Conservation (phyloP, 2,888 invertebrate genomes). For the Patella ulyssiponensis region DNA sequence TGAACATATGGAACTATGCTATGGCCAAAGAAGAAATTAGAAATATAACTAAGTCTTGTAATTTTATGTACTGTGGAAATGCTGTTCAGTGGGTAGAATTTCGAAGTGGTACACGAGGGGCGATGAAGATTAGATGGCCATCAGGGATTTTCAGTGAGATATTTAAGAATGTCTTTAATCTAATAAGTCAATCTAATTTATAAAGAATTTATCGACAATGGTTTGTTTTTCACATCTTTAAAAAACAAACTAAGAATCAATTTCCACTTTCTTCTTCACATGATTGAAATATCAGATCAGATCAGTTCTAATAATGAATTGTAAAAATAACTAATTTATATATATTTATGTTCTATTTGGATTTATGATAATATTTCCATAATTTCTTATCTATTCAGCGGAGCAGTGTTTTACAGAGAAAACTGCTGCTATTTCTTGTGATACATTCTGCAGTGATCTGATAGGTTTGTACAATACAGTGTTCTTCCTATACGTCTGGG, state of each 20-base stretch:
- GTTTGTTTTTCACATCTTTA: too few relatives aligned
- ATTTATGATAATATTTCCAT: too few relatives aligned
- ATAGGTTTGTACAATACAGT: constrained; percentile 56
- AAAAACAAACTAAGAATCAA: too few relatives aligned
- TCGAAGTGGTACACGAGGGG: constrained; percentile 70
- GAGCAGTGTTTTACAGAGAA: constrained; percentile 56
- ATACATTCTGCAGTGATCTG: constrained; percentile 67
- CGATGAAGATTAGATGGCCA: constrained; percentile 70
- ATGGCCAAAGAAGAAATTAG: constrained; percentile 47
- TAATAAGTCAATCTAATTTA: too few relatives aligned
- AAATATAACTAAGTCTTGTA: constrained; percentile 61
- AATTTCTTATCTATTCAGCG: constrained; percentile 37
- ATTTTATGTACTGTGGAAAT: constrained; percentile 68
- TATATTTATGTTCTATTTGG: too few relatives aligned
- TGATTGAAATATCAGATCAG: too few relatives aligned
- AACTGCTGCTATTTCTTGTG: constrained; percentile 61
- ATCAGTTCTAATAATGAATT: too few relatives aligned
- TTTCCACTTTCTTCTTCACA: too few relatives aligned
- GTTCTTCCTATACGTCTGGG: too few relatives aligned
- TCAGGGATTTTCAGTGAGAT: constrained; percentile 61
- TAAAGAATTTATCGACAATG: too few relatives aligned
- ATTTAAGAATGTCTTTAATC: too few relatives aligned
- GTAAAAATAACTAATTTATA: too few relatives aligned
- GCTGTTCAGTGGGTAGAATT: constrained; percentile 72
- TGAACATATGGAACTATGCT: constrained; percentile 70